Evolutionary conservation across 2,113 vertebrate species (phyloP).

Genomic region (Lates calcarifer): DNA sequence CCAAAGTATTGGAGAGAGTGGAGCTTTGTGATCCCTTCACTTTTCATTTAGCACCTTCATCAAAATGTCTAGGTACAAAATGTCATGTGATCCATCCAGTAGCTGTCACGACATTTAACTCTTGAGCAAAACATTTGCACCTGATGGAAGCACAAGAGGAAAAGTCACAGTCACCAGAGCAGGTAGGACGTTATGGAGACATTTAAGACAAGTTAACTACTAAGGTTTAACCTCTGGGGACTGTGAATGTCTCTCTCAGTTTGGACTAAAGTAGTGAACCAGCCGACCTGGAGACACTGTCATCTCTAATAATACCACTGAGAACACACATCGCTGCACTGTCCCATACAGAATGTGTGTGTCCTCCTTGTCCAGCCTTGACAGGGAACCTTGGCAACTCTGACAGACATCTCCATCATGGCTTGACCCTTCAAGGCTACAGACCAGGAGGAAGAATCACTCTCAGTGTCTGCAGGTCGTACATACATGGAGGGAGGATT

Average conservation of each 20-base stretch:
- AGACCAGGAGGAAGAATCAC: neutral
- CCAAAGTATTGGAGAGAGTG: neutral
- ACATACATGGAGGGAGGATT: constrained; percentile 9
- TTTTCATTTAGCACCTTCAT: no score
- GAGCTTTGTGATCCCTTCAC: neutral
- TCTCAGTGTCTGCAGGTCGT: neutral
- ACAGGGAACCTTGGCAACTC: constrained; percentile 16
- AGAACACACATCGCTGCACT: neutral
- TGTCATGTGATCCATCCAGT: neutral
- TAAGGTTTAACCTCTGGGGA: neutral
- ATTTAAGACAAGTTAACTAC: no score
- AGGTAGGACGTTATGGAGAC: no score
- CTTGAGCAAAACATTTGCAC: neutral
- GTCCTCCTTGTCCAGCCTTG: constrained; percentile 8
- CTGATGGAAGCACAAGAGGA: neutral
- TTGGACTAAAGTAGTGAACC: neutral
- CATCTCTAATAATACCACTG: neutral
- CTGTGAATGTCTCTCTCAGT: neutral
- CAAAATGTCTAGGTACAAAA: neutral
- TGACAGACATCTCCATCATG: constrained; percentile 13
- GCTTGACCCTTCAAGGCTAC: constrained; percentile 26
- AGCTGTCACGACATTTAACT: neutral
- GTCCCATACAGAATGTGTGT: neutral
- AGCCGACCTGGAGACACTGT: neutral
- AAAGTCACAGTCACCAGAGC: neutral